Percentiles rank a stretch among this genome's conserved stretches.
These are phyloP conservation scores for Poecile montanus DNA, from an alignment of 2,797 vertebrate genomes.

Conservation along the genomic window DNA sequence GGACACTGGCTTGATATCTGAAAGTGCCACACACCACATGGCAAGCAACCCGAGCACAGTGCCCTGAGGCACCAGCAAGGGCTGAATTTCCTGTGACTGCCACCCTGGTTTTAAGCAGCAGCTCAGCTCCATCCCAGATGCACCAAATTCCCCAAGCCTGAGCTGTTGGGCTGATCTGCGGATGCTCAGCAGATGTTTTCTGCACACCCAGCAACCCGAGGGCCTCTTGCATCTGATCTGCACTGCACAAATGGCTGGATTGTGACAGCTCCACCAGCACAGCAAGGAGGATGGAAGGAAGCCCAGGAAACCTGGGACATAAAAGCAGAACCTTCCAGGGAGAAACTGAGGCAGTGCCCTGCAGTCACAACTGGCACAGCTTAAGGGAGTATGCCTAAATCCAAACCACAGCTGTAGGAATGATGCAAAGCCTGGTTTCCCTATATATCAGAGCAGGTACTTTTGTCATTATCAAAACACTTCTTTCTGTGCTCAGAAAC, in stretches of 20 bases:
- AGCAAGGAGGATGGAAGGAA: background rate
- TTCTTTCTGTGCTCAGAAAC: background rate
- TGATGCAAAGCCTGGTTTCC: background rate
- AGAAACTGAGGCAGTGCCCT: background rate
- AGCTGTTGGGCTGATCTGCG: background rate
- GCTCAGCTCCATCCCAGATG: background rate
- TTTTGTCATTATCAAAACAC: background rate
- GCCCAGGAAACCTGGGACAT: background rate
- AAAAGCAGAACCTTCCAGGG: background rate
- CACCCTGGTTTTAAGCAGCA: background rate
- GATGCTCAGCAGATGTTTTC: background rate
- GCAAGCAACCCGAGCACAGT: background rate
- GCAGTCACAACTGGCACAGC: background rate
- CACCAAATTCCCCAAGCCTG: background rate
- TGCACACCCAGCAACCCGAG: background rate
- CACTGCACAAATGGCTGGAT: background rate
- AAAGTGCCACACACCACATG: background rate
- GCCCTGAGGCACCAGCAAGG: background rate
- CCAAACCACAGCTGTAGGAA: background rate
- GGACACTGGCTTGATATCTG: background rate
- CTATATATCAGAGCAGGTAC: background rate
- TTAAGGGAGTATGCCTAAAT: background rate
- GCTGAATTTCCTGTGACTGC: background rate
- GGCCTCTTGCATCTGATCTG: background rate
- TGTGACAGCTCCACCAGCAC: background rate